phyloP scores from a whole-genome alignment of 2,888 invertebrate species.

The Harmothoe impar region DNA sequence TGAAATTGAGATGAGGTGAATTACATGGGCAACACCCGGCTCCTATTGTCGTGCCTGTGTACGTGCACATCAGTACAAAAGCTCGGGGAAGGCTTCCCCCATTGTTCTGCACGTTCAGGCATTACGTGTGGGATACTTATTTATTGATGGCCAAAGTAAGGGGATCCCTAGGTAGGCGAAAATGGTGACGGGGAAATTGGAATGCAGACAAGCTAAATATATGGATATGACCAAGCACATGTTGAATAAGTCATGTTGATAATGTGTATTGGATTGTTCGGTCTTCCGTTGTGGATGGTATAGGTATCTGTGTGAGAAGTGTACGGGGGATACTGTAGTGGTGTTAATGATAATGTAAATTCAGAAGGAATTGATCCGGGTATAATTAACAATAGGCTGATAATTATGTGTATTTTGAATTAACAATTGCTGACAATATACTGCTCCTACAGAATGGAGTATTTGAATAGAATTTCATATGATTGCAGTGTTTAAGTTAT shows the following conservation, averaged over 20 bases:
- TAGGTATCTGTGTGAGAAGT: not conserved
- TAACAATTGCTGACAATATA: no score
- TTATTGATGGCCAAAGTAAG: conserved; percentile 4
- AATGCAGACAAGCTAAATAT: not conserved
- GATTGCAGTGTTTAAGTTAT: no score
- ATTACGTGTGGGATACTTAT: not conserved
- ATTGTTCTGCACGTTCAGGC: not conserved
- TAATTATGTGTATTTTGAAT: no score
- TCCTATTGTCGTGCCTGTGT: no score
- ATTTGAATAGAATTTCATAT: no score
- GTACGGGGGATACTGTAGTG: not conserved
- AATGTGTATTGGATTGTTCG: not conserved
- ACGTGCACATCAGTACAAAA: not conserved
- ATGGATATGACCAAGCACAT: not conserved
- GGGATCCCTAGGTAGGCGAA: not conserved
- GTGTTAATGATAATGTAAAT: no score
- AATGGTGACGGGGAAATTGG: not conserved
- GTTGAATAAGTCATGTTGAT: not conserved
- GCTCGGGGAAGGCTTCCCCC: not conserved
- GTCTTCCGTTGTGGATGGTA: not conserved
- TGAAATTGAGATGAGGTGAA: no score
- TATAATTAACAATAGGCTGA: no score
- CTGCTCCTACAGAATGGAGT: no score
- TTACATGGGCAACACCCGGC: no score
- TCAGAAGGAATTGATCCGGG: no score